A percentile compares a stretch with the other conserved stretches of the same genome.
Evolutionary conservation across 35 echinoderm and acorn worm genomes (phyloP).

Genomic region (Ophiothrix spiculata): DNA sequence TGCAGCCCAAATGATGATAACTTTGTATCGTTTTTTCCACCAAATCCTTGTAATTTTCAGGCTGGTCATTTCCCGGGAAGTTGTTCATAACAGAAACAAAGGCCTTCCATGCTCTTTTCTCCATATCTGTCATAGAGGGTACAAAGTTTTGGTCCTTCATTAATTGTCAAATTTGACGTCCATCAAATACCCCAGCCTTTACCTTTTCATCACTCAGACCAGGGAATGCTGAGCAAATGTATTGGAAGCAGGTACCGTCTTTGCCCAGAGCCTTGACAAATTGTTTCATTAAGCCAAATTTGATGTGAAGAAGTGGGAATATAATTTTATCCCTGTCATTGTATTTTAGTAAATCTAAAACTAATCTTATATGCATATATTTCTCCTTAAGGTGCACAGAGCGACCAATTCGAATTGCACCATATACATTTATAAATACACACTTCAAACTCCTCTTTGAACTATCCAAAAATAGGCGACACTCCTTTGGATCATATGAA

Average conservation of each 20-base stretch:
- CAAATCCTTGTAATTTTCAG: background rate
- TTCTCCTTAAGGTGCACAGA: background rate
- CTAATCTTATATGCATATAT: background rate
- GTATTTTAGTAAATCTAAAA: too few relatives aligned
- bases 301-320: constrained; percentile 8
- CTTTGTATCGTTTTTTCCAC: background rate
- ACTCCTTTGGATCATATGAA: too few relatives aligned
- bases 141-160: constrained; percentile 12
- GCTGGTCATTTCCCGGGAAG: constrained; percentile 3
- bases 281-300: constrained; percentile 22
- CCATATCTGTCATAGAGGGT: constrained; percentile 3
- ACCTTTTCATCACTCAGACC: constrained; percentile 2
- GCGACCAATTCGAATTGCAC: background rate
- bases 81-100: constrained; percentile 21
- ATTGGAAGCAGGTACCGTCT: constrained; percentile 10
- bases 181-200: constrained; percentile 23
- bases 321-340: background rate
- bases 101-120: background rate
- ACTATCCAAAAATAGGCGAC: too few relatives aligned
- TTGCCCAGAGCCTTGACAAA: constrained; percentile 20
- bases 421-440: too few relatives aligned
- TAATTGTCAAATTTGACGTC: constrained; percentile 10
- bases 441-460: too few relatives aligned
- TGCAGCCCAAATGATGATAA: constrained; percentile 11
- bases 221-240: constrained; percentile 4